Evolutionary conservation across 2,888 invertebrate genomes (phyloP).

Genomic region (Rhamnusium bicolor): DNA sequence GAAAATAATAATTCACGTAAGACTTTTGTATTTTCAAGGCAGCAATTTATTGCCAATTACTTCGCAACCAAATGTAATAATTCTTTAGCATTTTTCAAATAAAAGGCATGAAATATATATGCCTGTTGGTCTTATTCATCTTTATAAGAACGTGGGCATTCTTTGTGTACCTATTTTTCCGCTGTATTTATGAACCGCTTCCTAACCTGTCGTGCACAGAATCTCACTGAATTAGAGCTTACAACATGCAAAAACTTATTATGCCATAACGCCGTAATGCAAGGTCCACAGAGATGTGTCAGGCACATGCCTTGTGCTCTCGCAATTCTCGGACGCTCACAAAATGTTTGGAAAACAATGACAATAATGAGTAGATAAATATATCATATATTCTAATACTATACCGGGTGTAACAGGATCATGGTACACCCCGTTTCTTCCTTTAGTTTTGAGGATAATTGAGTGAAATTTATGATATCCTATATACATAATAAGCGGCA

Average conservation of each 20-base stretch:
- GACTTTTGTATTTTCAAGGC: slow-evolving; percentile 1
- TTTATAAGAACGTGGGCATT: slow-evolving; percentile 14
- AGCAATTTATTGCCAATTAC: slow-evolving; percentile 15
- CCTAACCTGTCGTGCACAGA: slow-evolving; percentile 53
- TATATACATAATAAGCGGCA: no score
- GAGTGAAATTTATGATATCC: no score
- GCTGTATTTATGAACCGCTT: slow-evolving; percentile 10
- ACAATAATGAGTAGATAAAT: no score
- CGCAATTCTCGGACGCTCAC: neutral
- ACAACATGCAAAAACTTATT: slow-evolving; percentile 56
- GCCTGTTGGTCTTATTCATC: slow-evolving; percentile 8
- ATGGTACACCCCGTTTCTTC: no score
- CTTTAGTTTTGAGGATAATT: no score
- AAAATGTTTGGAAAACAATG: neutral
- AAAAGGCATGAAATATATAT: slow-evolving; percentile 9
- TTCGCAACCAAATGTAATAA: slow-evolving; percentile 23
- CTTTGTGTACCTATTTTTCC: slow-evolving; percentile 15
- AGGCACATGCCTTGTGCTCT: slow-evolving; percentile 22
- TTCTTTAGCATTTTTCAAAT: slow-evolving; percentile 9
- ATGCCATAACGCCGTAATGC: slow-evolving; percentile 45
- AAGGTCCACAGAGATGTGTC: slow-evolving; percentile 40
- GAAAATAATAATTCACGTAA: neutral
- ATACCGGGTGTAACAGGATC: no score
- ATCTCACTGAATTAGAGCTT: slow-evolving; percentile 51
- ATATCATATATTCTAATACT: no score